Evolutionary conservation across 2,113 vertebrate genomes (phyloP), one percentile per base, ranked within the genome.

Genomic region (Xenopus tropicalis): DNA sequence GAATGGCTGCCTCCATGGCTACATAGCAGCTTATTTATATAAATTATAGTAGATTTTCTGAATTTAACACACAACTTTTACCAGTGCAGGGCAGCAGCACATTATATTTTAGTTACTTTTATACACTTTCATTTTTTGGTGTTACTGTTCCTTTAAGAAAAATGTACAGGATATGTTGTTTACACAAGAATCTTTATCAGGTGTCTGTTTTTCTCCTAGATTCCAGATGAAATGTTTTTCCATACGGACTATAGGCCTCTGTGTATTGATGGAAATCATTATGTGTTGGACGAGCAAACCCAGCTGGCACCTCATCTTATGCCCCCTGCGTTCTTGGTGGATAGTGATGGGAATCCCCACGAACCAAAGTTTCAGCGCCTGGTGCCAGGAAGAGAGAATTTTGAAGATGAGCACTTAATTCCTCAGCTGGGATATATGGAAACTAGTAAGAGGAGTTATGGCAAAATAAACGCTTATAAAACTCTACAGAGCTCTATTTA

Each of bases 171-270:
- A 3, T 29, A 29, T 29, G 25, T 29, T 6, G 6, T 3, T 29
- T 6, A 29, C 3, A 29, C 25, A 29, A 3, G 3, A 29, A 3
- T 29, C 25, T 46, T 46, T 46, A 46, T 13, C 44, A 46, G 14
- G 3, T 46, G 11, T 5, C 25, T 46, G 44, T 46, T 46, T 46
- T 82, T 4, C 69, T 43, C 11, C 83, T 74, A 99, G 97, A 96
- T 99, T 85, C 97, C 97, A 71, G 97, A 99, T 83, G 97, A 99
- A 86, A 95, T 99, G 88, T 99, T 99, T 86, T 99, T 99, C 85
- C 97, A 99, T 83, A 99, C 97, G 11, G 97, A 99, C 84, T 99
- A 98, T 64, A 89, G 97, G 61, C 97, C 97, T 0, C 88, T 99
- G 81, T 96, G 98, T 82, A 87, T 94, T 29, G 97, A 99, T 79